Evolutionary conservation across 2,888 invertebrate species (phyloP), one percentile per base, ranked within the genome.

Genomic region (Ptychoptera albimana): DNA sequence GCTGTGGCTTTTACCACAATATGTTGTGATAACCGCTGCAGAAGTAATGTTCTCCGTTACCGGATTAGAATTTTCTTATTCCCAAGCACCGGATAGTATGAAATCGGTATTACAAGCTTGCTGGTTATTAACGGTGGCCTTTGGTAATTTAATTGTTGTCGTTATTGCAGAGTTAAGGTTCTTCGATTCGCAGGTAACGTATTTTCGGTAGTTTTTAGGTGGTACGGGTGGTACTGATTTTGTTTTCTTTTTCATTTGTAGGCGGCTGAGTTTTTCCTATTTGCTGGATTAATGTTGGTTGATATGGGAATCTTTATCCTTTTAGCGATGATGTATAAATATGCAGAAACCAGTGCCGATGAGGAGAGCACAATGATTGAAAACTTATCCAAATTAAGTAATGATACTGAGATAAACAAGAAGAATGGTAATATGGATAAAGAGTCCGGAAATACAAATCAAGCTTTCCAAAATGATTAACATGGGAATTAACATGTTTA

Each of bases 21-120:
- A 93, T 59, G 66, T 94, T 40, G 70, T 94, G n/a, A 83, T 98
- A 55, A 93, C 96, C 0, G 75, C 82, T 55, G 96, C 81, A 0
- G 97, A 98, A 66, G 84, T 97, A 37, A 84, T 97, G 80, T 92
- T 94, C 63, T 89, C 93, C 0, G 83, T 97, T 23, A 94, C 96
- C 0, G 96, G 96, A 0, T 69, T 97, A 15, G 87, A 92, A 60
- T 97, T 98, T 66, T 87, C 94, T 0, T 97, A 92, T 64, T 87
- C 93, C 0, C 91, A 89, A 71, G 89, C 96, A 0, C 93, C 96
- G 0, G 60, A 72, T 6, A 81, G 79, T 50, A 94, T 98, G 94
- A 97, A 96, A 64, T 88, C 94, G 0, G 82, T 98, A 0, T 64
- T 97, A 41, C 85, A 86, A 61, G 91, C 96, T 0, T 77, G 81